Percentiles rank a stretch among this genome's conserved stretches.
Conservation (phyloP, 2,113 vertebrate species). For the Callithrix jacchus region DNA sequence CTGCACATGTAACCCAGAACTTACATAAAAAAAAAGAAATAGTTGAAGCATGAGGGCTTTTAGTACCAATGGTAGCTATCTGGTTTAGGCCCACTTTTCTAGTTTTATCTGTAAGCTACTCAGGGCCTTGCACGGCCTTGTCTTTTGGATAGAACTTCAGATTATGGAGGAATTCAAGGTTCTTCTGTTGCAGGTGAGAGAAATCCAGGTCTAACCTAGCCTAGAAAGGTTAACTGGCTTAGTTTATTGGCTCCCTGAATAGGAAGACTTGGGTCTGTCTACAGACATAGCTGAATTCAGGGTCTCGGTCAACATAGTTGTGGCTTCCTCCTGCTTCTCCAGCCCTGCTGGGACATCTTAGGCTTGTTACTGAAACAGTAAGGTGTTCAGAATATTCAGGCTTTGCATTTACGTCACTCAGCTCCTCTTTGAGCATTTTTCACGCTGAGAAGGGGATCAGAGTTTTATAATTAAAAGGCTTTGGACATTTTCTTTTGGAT, state of each 20-base stretch:
- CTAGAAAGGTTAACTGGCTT: no score
- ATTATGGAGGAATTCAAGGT: background rate
- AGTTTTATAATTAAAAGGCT: background rate
- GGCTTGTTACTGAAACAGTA: background rate
- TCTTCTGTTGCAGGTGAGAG: background rate
- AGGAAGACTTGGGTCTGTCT: background rate
- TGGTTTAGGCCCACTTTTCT: background rate
- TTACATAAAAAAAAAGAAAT: background rate
- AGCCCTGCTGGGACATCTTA: background rate
- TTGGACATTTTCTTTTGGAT: background rate
- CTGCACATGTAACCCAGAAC: no score
- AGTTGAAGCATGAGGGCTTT: accelerated
- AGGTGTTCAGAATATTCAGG: background rate
- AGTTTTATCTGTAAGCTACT: background rate
- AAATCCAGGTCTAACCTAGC: background rate
- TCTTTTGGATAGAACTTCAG: background rate
- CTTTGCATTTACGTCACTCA: background rate
- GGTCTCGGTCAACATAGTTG: background rate
- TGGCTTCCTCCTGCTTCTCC: background rate
- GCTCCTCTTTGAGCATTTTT: background rate
- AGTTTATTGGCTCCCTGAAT: background rate
- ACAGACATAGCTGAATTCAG: background rate
- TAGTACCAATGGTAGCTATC: background rate
- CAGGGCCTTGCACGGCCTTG: background rate
- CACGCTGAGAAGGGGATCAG: background rate